Conservation (phyloP, 2,888 invertebrate species). For the Tachystola acroxantha region DNA sequence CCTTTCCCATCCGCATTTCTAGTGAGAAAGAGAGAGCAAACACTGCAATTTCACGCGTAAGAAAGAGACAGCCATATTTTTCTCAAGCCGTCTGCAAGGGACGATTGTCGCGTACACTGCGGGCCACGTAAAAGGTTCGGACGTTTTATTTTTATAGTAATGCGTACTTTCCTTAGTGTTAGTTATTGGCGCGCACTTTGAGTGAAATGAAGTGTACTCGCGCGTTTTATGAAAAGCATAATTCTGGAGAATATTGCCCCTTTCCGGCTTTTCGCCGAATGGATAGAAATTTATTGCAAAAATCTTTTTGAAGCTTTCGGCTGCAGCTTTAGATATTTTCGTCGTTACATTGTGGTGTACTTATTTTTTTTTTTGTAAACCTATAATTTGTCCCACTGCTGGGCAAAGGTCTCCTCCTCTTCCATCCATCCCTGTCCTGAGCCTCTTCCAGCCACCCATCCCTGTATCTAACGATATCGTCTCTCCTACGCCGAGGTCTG, state of each 20-base stretch:
- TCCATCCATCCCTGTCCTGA: too few relatives aligned
- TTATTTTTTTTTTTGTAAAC: too few relatives aligned
- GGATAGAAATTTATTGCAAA: not conserved
- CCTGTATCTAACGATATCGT: too few relatives aligned
- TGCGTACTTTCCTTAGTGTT: slow-evolving; percentile 38
- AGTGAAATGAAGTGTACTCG: slow-evolving; percentile 20
- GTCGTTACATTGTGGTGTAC: not conserved
- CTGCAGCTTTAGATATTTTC: not conserved
- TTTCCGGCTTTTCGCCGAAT: not conserved
- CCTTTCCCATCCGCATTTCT: slow-evolving; percentile 17
- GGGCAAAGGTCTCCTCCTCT: too few relatives aligned
- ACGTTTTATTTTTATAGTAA: slow-evolving; percentile 63
- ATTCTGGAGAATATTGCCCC: slow-evolving; percentile 28
- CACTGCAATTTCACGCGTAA: slow-evolving; percentile 13
- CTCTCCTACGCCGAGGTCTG: too few relatives aligned
- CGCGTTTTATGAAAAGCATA: slow-evolving; percentile 32
- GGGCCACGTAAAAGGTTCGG: slow-evolving; percentile 49
- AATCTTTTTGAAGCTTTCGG: not conserved
- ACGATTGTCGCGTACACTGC: slow-evolving; percentile 37
- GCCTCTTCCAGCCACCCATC: too few relatives aligned
- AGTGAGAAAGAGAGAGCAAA: slow-evolving; percentile 15
- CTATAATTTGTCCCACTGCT: too few relatives aligned
- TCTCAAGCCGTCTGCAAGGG: slow-evolving; percentile 17
- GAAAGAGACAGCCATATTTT: slow-evolving; percentile 24
- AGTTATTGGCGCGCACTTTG: slow-evolving; percentile 37